Evolutionary conservation across 2,113 vertebrate species (phyloP), one percentile per base, ranked within the genome.

Genomic region (Gavia stellata): DNA sequence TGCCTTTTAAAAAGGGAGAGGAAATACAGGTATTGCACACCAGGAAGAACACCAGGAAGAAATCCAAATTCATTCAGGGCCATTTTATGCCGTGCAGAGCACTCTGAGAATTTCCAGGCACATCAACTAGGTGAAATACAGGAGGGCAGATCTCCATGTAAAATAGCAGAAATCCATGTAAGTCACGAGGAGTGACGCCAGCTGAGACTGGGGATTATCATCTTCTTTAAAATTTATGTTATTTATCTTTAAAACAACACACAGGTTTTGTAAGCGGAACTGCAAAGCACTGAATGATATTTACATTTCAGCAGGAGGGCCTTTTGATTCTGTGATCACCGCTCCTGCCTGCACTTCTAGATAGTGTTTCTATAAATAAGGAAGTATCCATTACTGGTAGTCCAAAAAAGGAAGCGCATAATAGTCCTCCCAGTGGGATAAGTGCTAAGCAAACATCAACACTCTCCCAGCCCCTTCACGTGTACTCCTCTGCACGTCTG

Each of bases 401-500:
- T 19, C 28, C 40, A 23, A 61, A 86, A 79, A 68, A 52, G 18
- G 56, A 93, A 88, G 49, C 5, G 6, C 3, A 5, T 20, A 67
- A 40, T 25, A 72, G 44, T 65, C 21, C 44, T 82, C 15, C 42
- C 31, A 44, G 52, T 3, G 4, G 15, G 10, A 9, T 44, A 63
- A 93, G 58, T 17, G 62, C 62, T 85, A 65, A 88, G 66, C 56
- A 96, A 90, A 80, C 21, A 65, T 19, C 31, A 44, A 19, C 1
- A 4, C 3, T 23, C 40, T 50, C 31, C 29, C 50, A 80, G 50
- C 19, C 10, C 63, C 34, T 44, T 75, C 70, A 55, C 0, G 0
- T 67, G 61, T 21, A 28, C 13, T 31, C 24, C 24, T 25, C 49
- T 61, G 58, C 1, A 4, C 66, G 42, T 33, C 40, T 21, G 15